Base-by-base conservation (phyloP, 2,113 vertebrate genomes). In the Aptenodytes forsteri region DNA sequence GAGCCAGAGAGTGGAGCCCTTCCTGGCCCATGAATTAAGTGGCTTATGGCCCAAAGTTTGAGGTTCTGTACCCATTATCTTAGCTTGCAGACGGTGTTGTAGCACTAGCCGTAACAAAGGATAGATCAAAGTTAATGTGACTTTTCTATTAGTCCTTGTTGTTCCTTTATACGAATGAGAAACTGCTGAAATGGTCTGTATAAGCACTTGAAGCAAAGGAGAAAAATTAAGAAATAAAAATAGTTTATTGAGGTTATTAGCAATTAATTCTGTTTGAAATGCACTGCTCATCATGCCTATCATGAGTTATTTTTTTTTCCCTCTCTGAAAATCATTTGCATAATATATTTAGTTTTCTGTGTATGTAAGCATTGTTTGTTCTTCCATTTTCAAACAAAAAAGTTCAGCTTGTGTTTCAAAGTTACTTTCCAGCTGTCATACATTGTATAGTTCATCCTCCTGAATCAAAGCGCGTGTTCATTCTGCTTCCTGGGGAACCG, bases 231-330 rank as follows among this genome's bases (percentile, higher is more conserved):
- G 70, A 72, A 89, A 69, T 72, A 82, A 90, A 95, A 93, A 78
- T 59, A 91, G 40, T 82, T 96, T 71, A 42, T 59, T 85, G 73
- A 91, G 58, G 81, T 90, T 93, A 52, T 38, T 73, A 85, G 78
- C 58, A 66, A 58, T 64, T 85, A 91, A 76, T 94, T 94, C 5
- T 55, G 49, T 27, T 69, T 72, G 81, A 61, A 83, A 65, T 14
- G 6, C 47, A 9, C 23, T 8, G 3, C 46, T 47, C 50, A 15
- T 87, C 22, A 1, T 69, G 54, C 78, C 52, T 34, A 18, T 52
- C 1, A 36, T 50, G 12, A 52, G 36, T 40, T 72, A 4, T 79
- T 67, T 81, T 32, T 78, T 25, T 56, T 46, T 7, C 3, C 29
- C 29, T 12, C 22, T 34, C 61, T 85, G 78, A 32, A 78, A 72